Evolutionary conservation across 2,888 invertebrate genomes (phyloP), one percentile per base, ranked within the genome.

Genomic region (Hydrotaea diabolus): DNA sequence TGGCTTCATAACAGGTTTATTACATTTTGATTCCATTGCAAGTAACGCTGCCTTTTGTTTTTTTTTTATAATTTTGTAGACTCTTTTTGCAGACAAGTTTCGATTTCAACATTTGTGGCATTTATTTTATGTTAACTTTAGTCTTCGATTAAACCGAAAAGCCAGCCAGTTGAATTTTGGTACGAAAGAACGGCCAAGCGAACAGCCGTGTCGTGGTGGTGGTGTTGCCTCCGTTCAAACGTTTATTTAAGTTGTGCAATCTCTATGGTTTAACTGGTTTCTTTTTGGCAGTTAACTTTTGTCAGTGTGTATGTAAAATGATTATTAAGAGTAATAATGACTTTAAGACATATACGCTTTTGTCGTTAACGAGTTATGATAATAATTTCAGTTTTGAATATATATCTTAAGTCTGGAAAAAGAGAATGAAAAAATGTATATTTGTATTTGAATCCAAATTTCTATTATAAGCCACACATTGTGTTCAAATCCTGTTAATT

Each of bases 1-100:
- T 55, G 59, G 59, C 57, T 74, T 74, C 26, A 62, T 74, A 74
- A 62, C 74, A 46, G 59, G 74, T 66, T 66, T 77, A 3, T n/a
- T n/a, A 53, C 7, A 23, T 31, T 46, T 62, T 17, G 13, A 36
- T 59, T 62, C 7, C 17, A 17, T 53, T 36, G 53, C 49, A 53
- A 23, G 36, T 64, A 46, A 46, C 17, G 39, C 26, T 4, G 7
- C 31, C 13, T 23, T 76, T 76, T 55, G 55, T 1, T 69, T 19
- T 23, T 76, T 76, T 55, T 73, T 1, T 69, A 46, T 46, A 4
- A 31, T 31, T 31, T 31, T 31, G 7, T 31, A 31, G 4, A 15
- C 21, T 31, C 11, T 43, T 69, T 39, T 66, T 43, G 23, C 39
- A 66, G 21, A 39, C 43, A 69, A 69, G 46, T 69, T 69, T 69